Evolutionary conservation across 2,888 invertebrate species (phyloP), one percentile per base, ranked within the genome.

Genomic region (Dyspetes luteomarginatus): DNA sequence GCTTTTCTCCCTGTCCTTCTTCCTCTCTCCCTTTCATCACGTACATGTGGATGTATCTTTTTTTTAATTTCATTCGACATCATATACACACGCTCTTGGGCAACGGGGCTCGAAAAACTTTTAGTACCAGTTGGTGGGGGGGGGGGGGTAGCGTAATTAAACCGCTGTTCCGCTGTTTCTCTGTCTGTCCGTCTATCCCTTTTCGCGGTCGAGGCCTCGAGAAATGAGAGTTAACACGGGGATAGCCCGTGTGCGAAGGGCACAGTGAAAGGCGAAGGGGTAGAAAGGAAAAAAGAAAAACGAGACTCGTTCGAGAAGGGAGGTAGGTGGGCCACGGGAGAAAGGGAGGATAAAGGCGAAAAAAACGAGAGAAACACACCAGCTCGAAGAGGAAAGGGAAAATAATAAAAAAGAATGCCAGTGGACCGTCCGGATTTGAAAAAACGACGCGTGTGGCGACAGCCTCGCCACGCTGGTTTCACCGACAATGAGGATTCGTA

Each of bases 161-260:
- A 89, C 88, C 87, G 73, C 85, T 86, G 89, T 89, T 88, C 86
- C 87, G 87, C 87, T 89, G 88, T 89, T 90, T 87, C 89, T 88
- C 87, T 86, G 87, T 89, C 89, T 88, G 88, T 88, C 87, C 89
- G 88, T 87, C 87, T 84, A 84, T 71, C 73, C 81, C 79, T 82
- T 82, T 82, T 75, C 80, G 74, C 68, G 71, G 78, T 72, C 65
- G 82, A 72, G 78, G 77, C 64, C 77, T 78, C 73, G 76, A 74
- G 69, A 43, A 77, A 71, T 60, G 50, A 48, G 79, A 79, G 73
- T 55, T 65, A 65, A 64, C 55, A 45, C 65, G 65, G 24, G 43
- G n/a, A 62, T 41, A 74, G 45, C 62, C 78, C 73, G 81, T 81
- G 77, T 81, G 75, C 73, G 60, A 73, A 81, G 72, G 50, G 17